Conservation (phyloP, 2,113 vertebrate species). For the Silurus glanis region DNA sequence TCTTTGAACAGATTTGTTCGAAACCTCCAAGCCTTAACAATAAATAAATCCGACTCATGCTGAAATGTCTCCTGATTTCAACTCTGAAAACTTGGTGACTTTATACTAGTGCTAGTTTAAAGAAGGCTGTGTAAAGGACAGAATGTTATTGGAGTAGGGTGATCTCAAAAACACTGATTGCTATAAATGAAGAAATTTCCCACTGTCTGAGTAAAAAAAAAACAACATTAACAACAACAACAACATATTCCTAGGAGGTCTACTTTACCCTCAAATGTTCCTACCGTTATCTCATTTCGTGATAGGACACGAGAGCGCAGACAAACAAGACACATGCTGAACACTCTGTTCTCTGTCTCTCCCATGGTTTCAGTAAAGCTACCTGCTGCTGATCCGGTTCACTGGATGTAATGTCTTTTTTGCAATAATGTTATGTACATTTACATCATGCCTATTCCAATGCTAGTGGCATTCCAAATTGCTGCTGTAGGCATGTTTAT, state of each 20-base stretch:
- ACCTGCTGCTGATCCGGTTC: neutral
- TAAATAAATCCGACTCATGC: too few relatives aligned
- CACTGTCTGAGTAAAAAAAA: neutral
- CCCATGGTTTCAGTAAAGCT: neutral
- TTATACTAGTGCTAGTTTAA: neutral
- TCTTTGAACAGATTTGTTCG: neutral
- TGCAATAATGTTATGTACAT: neutral
- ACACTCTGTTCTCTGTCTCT: neutral
- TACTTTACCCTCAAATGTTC: neutral
- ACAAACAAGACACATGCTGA: neutral
- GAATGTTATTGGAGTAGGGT: neutral
- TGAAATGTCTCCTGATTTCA: neutral
- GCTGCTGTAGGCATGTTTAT: neutral
- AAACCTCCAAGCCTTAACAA: neutral
- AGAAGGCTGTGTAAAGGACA: neutral
- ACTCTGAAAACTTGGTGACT: neutral
- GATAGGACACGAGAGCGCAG: neutral
- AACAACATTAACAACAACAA: neutral
- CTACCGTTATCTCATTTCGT: neutral
- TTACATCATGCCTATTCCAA: neutral
- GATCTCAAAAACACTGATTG: neutral
- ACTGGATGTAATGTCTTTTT: neutral
- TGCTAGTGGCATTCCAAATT: neutral
- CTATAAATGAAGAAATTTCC: neutral
- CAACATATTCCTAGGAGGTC: neutral